Conservation (phyloP, 2,888 invertebrate genomes). For the Philhelius pedissequus region DNA sequence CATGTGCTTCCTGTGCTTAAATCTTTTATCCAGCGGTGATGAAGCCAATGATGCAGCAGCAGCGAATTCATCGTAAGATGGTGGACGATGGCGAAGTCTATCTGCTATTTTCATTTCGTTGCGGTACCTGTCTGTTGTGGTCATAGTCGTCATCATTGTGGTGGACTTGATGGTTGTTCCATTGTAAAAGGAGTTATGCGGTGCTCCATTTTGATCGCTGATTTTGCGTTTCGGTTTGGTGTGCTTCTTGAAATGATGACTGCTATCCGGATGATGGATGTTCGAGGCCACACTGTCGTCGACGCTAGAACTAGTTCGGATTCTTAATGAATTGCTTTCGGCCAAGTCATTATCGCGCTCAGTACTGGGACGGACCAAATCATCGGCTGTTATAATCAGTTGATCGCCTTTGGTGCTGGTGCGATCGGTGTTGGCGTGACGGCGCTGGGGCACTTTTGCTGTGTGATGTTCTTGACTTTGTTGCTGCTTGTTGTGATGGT, state of each 20-base stretch:
- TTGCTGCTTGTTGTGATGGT: conserved; percentile 43
- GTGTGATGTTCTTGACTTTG: conserved; percentile 41
- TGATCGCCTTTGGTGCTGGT: conserved; percentile 70
- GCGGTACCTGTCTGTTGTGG: conserved; percentile 30
- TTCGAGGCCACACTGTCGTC: conserved; percentile 14
- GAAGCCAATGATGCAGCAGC: conserved; percentile 5
- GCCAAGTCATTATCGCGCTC: conserved; percentile 59
- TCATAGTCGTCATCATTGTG: conserved; percentile 8
- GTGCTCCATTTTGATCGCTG: conserved; percentile 43
- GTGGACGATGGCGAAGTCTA: conserved; percentile 41
- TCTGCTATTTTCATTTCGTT: conserved; percentile 53
- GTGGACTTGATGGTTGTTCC: conserved; percentile 18
- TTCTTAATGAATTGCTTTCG: conserved; percentile 65
- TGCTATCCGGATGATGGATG: conserved; percentile 50
- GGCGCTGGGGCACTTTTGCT: conserved; percentile 53
- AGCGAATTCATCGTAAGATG: conserved; percentile 17
- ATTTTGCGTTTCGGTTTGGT: conserved; percentile 65
- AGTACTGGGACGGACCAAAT: conserved; percentile 53
- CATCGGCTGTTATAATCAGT: conserved; percentile 66
- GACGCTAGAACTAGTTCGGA: conserved; percentile 48
- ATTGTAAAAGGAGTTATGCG: conserved; percentile 60
- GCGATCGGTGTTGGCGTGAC: conserved; percentile 66
- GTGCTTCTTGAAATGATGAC: conserved; percentile 67
- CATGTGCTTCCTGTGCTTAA: conserved; percentile 31
- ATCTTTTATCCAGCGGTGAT: conserved; percentile 28